Percentiles rank a stretch among this genome's conserved stretches.
Evolutionary conservation across 2,113 vertebrate species (phyloP).

Genomic region (Artemisiospiza belli): DNA sequence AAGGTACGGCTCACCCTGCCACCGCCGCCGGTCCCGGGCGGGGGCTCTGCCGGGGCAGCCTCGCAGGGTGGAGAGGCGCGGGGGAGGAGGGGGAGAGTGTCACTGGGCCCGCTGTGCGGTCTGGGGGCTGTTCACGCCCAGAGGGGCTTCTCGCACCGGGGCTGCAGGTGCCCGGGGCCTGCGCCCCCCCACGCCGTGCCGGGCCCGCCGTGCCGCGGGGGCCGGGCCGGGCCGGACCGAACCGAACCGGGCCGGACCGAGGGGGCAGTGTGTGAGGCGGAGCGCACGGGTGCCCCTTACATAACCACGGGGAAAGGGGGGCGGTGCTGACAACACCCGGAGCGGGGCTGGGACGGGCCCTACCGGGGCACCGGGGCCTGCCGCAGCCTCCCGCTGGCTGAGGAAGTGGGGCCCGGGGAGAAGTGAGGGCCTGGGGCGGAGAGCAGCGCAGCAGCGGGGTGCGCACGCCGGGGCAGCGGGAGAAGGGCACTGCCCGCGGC

Average conservation of each 20-base stretch:
- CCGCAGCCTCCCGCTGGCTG: neutral
- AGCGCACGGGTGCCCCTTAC: neutral
- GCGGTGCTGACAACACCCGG: neutral
- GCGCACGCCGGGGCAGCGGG: fast-evolving
- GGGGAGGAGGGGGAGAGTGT: no score
- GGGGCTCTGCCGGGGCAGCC: no score
- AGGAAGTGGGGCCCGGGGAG: no score
- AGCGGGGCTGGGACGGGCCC: neutral
- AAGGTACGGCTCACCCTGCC: no score
- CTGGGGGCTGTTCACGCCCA: neutral
- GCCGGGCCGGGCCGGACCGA: no score
- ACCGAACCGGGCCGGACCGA: neutral
- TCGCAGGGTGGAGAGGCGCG: no score
- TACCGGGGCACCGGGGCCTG: no score
- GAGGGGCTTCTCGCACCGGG: neutral
- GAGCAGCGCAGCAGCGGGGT: neutral
- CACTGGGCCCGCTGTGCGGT: no score
- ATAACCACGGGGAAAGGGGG: neutral
- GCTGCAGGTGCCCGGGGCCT: neutral
- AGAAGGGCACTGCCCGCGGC: neutral
- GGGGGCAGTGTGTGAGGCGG: neutral
- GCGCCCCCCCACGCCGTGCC: no score
- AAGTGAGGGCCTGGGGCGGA: neutral
- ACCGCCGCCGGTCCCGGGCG: no score
- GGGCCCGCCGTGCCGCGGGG: no score